phyloP scores from a whole-genome alignment of 2,888 invertebrate species.

The Calameuta idolon region DNA sequence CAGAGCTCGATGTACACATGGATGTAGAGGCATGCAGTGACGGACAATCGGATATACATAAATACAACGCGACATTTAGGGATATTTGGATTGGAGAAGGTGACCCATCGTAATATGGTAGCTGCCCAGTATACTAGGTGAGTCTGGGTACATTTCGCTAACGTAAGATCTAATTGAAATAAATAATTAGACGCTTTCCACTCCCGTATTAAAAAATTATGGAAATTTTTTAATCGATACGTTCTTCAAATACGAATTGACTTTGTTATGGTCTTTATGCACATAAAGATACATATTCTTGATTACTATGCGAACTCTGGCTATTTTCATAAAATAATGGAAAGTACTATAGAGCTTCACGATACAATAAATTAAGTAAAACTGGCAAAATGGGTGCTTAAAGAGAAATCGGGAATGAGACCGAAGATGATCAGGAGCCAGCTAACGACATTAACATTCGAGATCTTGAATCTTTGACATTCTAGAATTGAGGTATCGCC shows the following conservation, averaged over 20 bases:
- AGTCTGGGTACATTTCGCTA: conserved; percentile 32
- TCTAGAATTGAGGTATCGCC: not conserved
- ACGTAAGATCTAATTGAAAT: not conserved
- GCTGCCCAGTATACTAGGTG: conserved; percentile 33
- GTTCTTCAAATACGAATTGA: not conserved
- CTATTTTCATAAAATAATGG: not conserved
- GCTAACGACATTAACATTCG: not conserved
- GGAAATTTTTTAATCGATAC: not conserved
- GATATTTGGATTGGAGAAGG: conserved; percentile 48
- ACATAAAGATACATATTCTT: not conserved
- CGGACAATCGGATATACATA: conserved; percentile 49
- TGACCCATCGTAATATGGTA: conserved; percentile 18
- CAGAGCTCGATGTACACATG: conserved; percentile 33
- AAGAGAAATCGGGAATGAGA: not conserved
- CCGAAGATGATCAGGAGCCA: not conserved
- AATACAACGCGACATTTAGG: conserved; percentile 48
- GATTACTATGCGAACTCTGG: not conserved
- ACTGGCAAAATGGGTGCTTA: not conserved
- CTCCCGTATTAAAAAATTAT: not conserved
- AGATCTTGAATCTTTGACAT: not conserved
- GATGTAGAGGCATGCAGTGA: conserved; percentile 36
- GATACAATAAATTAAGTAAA: not conserved
- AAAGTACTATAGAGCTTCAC: not conserved
- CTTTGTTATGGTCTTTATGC: not conserved
- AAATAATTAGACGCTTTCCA: not conserved